phyloP scores from a whole-genome alignment of 2,797 vertebrate species.

The Pyrocephalus nanus region DNA sequence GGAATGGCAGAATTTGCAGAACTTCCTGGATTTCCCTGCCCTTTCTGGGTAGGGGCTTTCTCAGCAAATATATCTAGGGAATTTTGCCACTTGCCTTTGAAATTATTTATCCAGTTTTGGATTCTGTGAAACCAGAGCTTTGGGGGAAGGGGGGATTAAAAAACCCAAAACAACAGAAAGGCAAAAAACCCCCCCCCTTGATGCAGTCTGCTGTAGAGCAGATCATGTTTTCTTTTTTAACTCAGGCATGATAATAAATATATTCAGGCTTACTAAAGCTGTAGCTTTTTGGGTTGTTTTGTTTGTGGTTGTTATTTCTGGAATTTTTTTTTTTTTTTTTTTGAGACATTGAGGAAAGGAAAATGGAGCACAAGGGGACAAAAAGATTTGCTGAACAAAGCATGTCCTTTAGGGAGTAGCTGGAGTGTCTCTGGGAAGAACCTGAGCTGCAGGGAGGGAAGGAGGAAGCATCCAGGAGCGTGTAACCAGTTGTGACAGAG shows the following conservation, averaged over 20 bases:
- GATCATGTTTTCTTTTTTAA: neutral
- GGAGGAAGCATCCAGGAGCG: neutral
- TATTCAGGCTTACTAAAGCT: neutral
- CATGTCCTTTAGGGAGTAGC: neutral
- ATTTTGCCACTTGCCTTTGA: neutral
- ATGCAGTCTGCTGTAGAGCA: neutral
- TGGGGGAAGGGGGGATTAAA: neutral
- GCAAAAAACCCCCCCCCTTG: neutral
- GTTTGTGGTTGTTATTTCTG: neutral
- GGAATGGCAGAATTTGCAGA: neutral
- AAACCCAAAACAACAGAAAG: neutral
- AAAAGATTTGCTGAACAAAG: neutral
- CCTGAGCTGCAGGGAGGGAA: neutral
- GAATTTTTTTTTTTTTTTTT: neutral
- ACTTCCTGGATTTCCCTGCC: neutral
- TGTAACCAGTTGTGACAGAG: neutral
- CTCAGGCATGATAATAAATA: neutral
- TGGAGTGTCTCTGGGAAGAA: neutral
- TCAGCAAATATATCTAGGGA: neutral
- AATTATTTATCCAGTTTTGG: neutral
- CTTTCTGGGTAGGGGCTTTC: neutral
- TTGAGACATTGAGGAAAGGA: neutral
- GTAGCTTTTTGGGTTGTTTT: neutral
- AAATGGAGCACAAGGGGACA: neutral
- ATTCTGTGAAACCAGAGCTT: neutral